Percentiles rank a stretch among this genome's conserved stretches.
Evolutionary conservation across 2,888 invertebrate species (phyloP).

Genomic region (Synergus gifuensis): DNA sequence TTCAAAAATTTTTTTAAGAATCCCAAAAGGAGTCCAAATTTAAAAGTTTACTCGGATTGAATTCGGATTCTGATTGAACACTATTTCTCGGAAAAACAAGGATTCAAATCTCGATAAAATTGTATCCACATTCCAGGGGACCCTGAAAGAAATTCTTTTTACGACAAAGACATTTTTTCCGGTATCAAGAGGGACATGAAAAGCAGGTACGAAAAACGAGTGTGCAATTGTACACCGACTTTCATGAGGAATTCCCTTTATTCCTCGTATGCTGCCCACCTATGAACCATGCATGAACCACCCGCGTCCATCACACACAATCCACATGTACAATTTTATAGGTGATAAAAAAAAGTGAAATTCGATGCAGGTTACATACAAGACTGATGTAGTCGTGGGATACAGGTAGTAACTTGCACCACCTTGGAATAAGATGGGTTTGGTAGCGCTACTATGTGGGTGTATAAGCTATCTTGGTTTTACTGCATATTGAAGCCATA

Average conservation of each 20-base stretch:
- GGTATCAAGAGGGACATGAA: not conserved
- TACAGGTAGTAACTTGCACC: constrained; percentile 20
- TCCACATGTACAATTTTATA: not conserved
- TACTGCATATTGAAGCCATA: constrained; percentile 72
- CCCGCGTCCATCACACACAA: not conserved
- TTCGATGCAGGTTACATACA: not conserved
- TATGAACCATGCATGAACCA: not conserved
- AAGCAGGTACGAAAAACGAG: not conserved
- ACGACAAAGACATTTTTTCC: not conserved
- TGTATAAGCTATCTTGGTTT: constrained; percentile 64
- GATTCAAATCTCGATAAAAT: too few species aligned
- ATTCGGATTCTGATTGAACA: too few species aligned
- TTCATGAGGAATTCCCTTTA: not conserved
- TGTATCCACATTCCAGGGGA: too few species aligned
- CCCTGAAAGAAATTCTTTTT: not conserved
- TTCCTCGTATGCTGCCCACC: not conserved
- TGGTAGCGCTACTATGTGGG: constrained; percentile 44
- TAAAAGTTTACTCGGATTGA: too few species aligned
- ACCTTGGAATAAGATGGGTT: constrained; percentile 29
- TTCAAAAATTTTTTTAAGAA: too few species aligned
- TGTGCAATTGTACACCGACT: not conserved
- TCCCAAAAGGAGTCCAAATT: too few species aligned
- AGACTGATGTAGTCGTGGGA: not conserved
- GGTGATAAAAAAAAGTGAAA: not conserved
- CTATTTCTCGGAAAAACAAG: too few species aligned